Percentiles rank a stretch among this genome's conserved stretches.
phyloP scores from a whole-genome alignment of 2,113 vertebrate species.

The Macquaria ambigua region DNA sequence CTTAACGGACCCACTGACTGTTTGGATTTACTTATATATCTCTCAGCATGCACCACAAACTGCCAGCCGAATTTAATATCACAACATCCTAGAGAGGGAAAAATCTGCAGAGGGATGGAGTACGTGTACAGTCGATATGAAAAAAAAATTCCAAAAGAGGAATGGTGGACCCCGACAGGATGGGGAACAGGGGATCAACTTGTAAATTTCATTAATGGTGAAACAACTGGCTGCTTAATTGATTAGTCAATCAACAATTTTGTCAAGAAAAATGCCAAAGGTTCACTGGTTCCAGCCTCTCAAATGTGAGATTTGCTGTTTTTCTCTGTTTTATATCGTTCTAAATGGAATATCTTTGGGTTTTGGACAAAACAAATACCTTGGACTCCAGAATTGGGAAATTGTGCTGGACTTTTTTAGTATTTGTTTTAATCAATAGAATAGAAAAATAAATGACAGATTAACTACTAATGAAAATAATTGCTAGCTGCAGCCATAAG shows the following conservation, averaged over 20 bases:
- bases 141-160: neutral
- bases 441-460: too few species aligned
- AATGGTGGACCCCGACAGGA: neutral
- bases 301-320: neutral
- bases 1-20: constrained; percentile 19
- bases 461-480: too few species aligned
- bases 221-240: neutral
- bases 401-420: neutral
- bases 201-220: neutral
- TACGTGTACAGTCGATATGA: neutral
- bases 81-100: neutral
- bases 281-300: too few species aligned
- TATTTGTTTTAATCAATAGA: too few species aligned
- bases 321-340: neutral
- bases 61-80: constrained; percentile 9
- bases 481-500: neutral
- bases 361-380: too few species aligned
- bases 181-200: neutral
- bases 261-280: neutral
- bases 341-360: neutral
- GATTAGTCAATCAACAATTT: too few species aligned
- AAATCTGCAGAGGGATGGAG: constrained; percentile 11
- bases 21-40: constrained; percentile 52
- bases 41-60: constrained; percentile 25
- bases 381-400: too few species aligned